Base-by-base conservation (phyloP, 2,888 invertebrate genomes). In the Cosmia trapezina region DNA sequence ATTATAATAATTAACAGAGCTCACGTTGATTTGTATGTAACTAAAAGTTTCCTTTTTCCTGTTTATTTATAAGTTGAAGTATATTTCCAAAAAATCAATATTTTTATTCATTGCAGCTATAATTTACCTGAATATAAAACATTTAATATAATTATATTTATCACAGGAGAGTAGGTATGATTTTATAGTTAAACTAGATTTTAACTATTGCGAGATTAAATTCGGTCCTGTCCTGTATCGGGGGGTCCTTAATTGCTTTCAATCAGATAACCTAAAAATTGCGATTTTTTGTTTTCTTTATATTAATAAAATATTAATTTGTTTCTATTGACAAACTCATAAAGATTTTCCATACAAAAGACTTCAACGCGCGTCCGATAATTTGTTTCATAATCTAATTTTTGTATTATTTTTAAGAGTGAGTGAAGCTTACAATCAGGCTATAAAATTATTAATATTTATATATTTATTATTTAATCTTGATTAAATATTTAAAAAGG, bases 341-440 rank as follows among this genome's bases (percentile, higher is more conserved):
- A 17, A 0, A 14, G 12, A 7, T 59, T 76, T 49, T 14, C 11
- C 11, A 8, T 60, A 73, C 56, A 77, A 77, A 77, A 77, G 76
- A 77, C 73, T 28, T 77, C 76, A 77, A 77, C 79, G 76, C 79
- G 56, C 54, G 19, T 11, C 0, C 33, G 1, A 5, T 17, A 8
- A 9, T 8, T 0, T 14, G 8, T 17, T 59, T 4, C 1, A 2
- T 41, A n/a, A 19, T 7, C 2, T 7, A 19, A 3, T 11, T 61
- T 19, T 19, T 11, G 6, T 19, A 12, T 19, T 28, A 19, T 19
- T 61, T 45, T 41, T 33, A 1, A 59, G 59, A 12, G 12, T 33
- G 8, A 4, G n/a, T n/a, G n/a, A 19, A 19, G 1, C 28, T 33
- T 4, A 22, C 6, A 41, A 43, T 14, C 14, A 0, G 41, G 14